Evolutionary conservation across 1,140 invertebrate species (phyloP).

Genomic region (Musca domestica): DNA sequence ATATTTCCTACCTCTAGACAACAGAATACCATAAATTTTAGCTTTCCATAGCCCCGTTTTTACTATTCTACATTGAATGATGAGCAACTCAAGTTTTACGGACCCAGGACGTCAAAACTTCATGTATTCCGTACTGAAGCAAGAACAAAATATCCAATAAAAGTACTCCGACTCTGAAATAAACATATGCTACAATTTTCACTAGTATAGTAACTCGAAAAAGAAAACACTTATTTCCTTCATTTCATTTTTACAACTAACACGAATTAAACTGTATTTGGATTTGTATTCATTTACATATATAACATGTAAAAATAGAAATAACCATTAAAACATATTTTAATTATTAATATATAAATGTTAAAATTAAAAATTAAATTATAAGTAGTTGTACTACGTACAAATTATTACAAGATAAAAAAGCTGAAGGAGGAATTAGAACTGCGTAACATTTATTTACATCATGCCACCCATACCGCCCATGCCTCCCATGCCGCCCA

Average conservation of each 20-base stretch:
- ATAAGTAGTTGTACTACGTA: constrained; percentile 25
- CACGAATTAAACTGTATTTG: neutral
- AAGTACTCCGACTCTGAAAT: too few species aligned
- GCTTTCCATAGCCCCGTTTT: too few species aligned
- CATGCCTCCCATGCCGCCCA: constrained; percentile 44
- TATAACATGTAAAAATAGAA: constrained; percentile 53
- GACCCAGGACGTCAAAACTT: too few species aligned
- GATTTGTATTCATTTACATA: constrained; percentile 41
- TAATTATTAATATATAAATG: constrained; percentile 28
- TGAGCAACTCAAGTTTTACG: too few species aligned
- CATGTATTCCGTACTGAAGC: too few species aligned
- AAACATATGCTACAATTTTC: too few species aligned
- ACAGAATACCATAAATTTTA: too few species aligned
- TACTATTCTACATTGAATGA: too few species aligned
- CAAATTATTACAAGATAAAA: neutral
- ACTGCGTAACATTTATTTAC: constrained; percentile 42
- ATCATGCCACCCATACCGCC: constrained; percentile 52
- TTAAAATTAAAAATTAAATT: constrained; percentile 39
- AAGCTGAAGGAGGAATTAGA: constrained; percentile 23
- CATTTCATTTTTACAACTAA: constrained; percentile 16
- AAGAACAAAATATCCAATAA: too few species aligned
- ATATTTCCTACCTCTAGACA: too few species aligned
- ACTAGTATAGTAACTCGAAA: too few species aligned
- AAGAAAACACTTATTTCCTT: too few species aligned
- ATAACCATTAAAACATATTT: constrained; percentile 40